Conservation (phyloP, 2,888 invertebrate genomes). For the Tetrapedia diversipes region DNA sequence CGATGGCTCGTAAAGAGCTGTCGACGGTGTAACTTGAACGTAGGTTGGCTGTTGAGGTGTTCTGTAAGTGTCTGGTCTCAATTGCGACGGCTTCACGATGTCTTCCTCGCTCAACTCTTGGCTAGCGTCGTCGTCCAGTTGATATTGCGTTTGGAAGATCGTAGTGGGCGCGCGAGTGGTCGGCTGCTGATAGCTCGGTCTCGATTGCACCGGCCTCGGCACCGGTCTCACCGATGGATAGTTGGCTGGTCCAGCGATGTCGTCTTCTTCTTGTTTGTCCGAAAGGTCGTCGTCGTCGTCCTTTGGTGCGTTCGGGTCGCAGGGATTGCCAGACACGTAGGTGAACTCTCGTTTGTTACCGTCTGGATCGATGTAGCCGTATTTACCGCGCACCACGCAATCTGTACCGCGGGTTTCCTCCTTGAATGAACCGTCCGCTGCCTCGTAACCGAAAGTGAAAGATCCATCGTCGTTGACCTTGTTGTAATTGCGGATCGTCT, state of each 20-base stretch:
- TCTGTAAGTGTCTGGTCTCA: conserved; percentile 81
- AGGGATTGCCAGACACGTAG: conserved; percentile 93
- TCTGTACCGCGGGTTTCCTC: conserved; percentile 93
- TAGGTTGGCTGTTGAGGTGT: conserved; percentile 81
- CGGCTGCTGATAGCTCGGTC: conserved; percentile 80
- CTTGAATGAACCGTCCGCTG: conserved; percentile 93
- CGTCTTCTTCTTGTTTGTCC: conserved; percentile 85
- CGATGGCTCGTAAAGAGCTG: conserved; percentile 73
- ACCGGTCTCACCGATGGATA: conserved; percentile 85
- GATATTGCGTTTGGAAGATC: conserved; percentile 89
- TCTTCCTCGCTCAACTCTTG: conserved; percentile 86
- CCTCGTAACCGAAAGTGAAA: conserved; percentile 93
- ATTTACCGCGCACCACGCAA: conserved; percentile 93
- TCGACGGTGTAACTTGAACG: conserved; percentile 73
- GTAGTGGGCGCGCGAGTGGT: conserved; percentile 86
- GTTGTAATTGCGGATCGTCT: conserved; percentile 92
- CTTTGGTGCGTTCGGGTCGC: conserved; percentile 92
- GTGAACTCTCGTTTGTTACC: conserved; percentile 94
- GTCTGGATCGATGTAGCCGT: conserved; percentile 93
- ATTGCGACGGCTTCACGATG: conserved; percentile 85
- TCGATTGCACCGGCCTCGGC: conserved; percentile 82
- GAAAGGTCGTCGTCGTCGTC: conserved; percentile 85
- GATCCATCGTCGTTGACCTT: conserved; percentile 93
- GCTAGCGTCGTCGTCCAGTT: conserved; percentile 83
- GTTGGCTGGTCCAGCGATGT: conserved; percentile 85